Evolutionary conservation across 2,113 vertebrate species (phyloP).

Genomic region (Falco punctatus): DNA sequence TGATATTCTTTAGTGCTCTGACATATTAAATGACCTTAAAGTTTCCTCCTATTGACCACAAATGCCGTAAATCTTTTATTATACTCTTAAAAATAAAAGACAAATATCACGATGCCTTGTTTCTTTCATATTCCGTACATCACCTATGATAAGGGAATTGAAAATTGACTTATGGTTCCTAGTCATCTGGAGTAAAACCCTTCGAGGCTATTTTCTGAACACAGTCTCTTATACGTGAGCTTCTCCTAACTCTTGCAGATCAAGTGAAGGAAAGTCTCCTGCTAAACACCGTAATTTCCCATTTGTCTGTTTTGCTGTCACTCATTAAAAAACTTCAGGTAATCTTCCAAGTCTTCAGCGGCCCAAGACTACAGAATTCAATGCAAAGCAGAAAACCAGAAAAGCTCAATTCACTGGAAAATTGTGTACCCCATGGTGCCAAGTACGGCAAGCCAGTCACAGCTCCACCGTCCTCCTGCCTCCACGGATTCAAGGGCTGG

Average conservation of each 20-base stretch:
- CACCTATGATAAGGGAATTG: neutral
- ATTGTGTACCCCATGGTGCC: fast-evolving
- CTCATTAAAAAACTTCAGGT: neutral
- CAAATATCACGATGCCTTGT: neutral
- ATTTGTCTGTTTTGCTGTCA: neutral
- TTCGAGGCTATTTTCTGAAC: neutral
- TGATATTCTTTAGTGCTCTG: neutral
- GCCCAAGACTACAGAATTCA: neutral
- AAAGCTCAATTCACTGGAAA: neutral
- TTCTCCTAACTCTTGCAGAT: neutral
- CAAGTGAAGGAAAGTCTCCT: neutral
- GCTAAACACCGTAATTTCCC: neutral
- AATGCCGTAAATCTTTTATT: neutral
- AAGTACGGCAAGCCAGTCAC: neutral
- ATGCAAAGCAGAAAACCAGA: neutral
- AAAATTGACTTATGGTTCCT: neutral
- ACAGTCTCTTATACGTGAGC: neutral
- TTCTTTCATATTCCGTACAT: neutral
- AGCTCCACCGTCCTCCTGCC: neutral
- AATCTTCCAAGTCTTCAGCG: neutral
- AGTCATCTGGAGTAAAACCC: neutral
- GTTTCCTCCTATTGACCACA: neutral
- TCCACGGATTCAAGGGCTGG: neutral
- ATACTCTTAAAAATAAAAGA: neutral
- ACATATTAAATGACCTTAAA: neutral